These are phyloP conservation scores for Matsumyia berberina DNA, from an alignment of 2,888 invertebrate genomes.

Conservation along the genomic window DNA sequence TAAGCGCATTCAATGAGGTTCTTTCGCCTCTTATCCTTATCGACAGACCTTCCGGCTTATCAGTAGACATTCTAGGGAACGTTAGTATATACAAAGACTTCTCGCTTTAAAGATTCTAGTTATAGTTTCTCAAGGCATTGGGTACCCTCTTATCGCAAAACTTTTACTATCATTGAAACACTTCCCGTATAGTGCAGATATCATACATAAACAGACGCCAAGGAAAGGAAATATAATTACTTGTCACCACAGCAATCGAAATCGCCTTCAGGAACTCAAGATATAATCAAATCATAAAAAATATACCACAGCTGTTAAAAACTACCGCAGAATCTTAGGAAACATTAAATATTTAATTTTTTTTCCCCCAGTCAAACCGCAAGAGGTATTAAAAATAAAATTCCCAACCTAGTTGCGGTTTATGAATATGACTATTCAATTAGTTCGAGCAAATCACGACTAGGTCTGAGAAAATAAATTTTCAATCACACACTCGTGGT, in stretches of 20 bases:
- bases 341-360: not conserved
- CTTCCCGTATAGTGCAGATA: no score
- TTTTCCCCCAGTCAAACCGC: not conserved
- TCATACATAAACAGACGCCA: no score
- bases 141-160: not conserved
- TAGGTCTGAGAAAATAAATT: not conserved
- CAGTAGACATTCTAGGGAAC: no score
- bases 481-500: not conserved
- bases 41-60: no score
- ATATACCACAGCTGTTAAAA: not conserved
- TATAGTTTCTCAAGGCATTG: no score
- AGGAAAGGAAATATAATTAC: no score
- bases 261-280: no score
- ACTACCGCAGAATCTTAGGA: not conserved
- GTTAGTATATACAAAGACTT: not conserved
- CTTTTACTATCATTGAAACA: not conserved
- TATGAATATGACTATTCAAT: constrained; percentile 5
- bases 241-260: no score
- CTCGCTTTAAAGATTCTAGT: no score
- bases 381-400: not conserved
- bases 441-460: constrained; percentile 7
- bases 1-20: no score
- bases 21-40: no score
- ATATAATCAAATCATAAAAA: not conserved
- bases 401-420: not conserved